Evolutionary conservation across 2,113 vertebrate species (phyloP), one percentile per base, ranked within the genome.

Genomic region (Planiliza haematocheilus): DNA sequence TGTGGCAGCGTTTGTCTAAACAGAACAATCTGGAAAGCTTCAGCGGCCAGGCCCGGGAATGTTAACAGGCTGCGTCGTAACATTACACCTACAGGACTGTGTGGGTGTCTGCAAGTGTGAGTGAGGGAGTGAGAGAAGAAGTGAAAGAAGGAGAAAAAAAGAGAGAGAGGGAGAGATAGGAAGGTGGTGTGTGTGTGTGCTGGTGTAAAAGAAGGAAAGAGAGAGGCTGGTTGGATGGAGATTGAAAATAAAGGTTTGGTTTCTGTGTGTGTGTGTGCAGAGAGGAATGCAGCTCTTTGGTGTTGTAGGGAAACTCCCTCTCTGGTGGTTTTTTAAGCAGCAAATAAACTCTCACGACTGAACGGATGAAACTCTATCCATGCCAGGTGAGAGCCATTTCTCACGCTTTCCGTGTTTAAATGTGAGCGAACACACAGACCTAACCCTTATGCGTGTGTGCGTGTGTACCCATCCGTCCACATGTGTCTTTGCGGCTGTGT

Each of bases 21-120:
- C 84, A 86, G 71, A 74, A 82, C 86, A 87, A 90, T 88, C 88
- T 90, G 91, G 89, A 90, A 87, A 72, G 57, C 82, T 70, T 90
- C 89, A 85, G 83, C 14, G 6, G 61, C 41, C 49, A 9, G 14
- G 45, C 63, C 56, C 16, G 59, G 79, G 87, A 88, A 90, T 74
- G 86, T 81, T 84, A 91, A 88, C 82, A 70, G 79, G 88, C 85
- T 20, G 71, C 72, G 3, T 56, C 12, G 84, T 82, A 87, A 89
- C 56, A 24, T 68, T 87, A 87, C 83, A 86, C 87, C 82, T 62
- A 66, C 70, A 53, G 80, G 78, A 72, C 81, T 59, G 84, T 60
- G 84, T 71, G 81, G 61, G 73, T 72, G 82, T 75, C 34, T 52
- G 81, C 48, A 16, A 38, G 74, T 43, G 68, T 56, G 73, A 68